Base-by-base conservation (phyloP, 2,797 vertebrate species). In the Gymnothorax javanicus region DNA sequence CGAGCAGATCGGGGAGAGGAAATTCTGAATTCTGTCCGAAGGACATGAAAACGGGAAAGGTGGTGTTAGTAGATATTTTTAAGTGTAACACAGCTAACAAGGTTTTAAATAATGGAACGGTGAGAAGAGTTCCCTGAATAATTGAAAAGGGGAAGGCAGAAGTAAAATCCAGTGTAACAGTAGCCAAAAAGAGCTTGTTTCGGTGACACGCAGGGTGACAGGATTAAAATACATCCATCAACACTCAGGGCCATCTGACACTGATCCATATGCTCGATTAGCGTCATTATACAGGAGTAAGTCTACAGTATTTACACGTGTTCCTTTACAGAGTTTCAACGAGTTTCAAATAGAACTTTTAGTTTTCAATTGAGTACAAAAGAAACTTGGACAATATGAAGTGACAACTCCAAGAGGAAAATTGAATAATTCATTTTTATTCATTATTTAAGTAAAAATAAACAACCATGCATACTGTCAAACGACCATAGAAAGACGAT, bases 391-490 rank as follows among this genome's bases (percentile, higher is more conserved):
- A 58, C 12, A 86, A 83, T 86, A 43, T 33, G 64, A 73, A 87
- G 50, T 27, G 71, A 85, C 84, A 83, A 58, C 50, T 81, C 57
- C 50, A n/a, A 67, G 59, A 86, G 71, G 84, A 84, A 85, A 87
- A 86, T 79, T 86, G 85, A 88, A 83, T 69, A 27, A 84, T 75
- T 71, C 64, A 85, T 83, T 87, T 75, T 88, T 85, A 86, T 87
- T 88, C 57, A 79, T 82, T 71, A 83, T 88, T 87, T 86, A 59
- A 86, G 33, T 88, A 88, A 90, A 87, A 90, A 88, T 67, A 69
- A 64, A 87, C 86, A 87, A 87, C 83, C 89, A 90, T 90, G 89
- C 87, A 86, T 77, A 84, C 87, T 87, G 57, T 79, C 57, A 79
- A 79, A 58, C 57, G 15, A 60, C 52, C 58, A 82, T 56, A 64